phyloP scores from a whole-genome alignment of 2,113 vertebrate genomes.

The Hypanus sabinus region DNA sequence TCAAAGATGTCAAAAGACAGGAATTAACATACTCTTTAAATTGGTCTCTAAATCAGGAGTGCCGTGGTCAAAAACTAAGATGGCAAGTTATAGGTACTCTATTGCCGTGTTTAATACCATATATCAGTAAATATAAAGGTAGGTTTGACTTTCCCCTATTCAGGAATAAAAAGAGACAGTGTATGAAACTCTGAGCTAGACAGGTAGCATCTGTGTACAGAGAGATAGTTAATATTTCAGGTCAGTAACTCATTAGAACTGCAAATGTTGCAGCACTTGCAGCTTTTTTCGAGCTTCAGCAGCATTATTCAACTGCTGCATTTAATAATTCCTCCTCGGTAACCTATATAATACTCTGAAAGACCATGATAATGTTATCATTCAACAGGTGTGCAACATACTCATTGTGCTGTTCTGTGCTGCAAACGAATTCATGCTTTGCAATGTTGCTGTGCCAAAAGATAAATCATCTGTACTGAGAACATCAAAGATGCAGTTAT shows the following conservation, averaged over 20 bases:
- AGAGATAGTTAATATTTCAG: too few relatives aligned
- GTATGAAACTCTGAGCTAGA: too few relatives aligned
- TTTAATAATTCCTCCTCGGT: background rate
- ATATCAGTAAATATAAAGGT: background rate
- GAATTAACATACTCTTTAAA: background rate
- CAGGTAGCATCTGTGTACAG: too few relatives aligned
- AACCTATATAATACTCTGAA: background rate
- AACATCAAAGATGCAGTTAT: constrained; percentile 44
- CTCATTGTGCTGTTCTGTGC: constrained; percentile 41
- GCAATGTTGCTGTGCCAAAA: constrained; percentile 26
- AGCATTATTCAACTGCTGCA: background rate
- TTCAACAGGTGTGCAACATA: constrained; percentile 26
- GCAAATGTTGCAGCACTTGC: too few relatives aligned
- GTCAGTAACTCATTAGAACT: too few relatives aligned
- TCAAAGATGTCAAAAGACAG: background rate
- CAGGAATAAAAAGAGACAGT: background rate
- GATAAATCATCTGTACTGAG: constrained; percentile 39
- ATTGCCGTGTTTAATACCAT: background rate
- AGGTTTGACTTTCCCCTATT: background rate
- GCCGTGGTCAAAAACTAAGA: background rate
- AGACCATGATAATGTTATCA: background rate
- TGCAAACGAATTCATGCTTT: constrained; percentile 1
- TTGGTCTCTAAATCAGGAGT: background rate
- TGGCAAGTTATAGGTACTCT: too few relatives aligned
- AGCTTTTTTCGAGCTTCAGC: too few relatives aligned